Base-by-base conservation (phyloP, 2,797 vertebrate genomes). In the Platalea minor region DNA sequence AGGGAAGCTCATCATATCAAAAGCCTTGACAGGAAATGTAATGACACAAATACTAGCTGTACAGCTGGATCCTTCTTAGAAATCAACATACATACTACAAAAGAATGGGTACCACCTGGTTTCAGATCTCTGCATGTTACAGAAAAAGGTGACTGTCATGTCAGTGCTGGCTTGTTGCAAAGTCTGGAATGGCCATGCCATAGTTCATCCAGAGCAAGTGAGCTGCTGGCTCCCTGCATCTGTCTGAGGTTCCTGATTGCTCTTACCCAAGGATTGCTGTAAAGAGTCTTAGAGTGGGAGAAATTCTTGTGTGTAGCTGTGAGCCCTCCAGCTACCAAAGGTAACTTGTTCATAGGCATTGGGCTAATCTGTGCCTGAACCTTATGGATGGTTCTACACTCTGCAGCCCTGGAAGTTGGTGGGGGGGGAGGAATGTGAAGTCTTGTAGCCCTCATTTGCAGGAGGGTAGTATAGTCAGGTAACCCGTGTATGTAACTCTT, bases 11-110 rank as follows among this genome's bases (percentile, higher is more conserved):
- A 45, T 86, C 11, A 14, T 79, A 79, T 41, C 81, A 64, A 64
- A 94, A 93, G 20, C 31, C 86, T 91, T 82, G 43, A 63, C 75
- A 92, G 64, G 24, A 74, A 85, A 56, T 5, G 14, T 56, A 59
- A 39, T 56, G 45, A 83, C 91, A 70, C 53, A 92, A 91, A 84
- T 54, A 51, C 2, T 35, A 35, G 25, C 43, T 78, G 57, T 86
- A n/a, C 23, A 91, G 54, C 37, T 73, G 28, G 46, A 60, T 78
- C 31, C 39, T 69, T 50, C 26, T 57, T 70, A 54, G 33, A 69
- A 94, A 43, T 41, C n/a, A 73, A 5, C 21, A 11, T 23, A 25
- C 3, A 2, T 35, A 5, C 10, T 56, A 0, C 35, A 70, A 14
- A 16, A 87, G 65, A 69, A 51, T 21, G 54, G 28, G 11, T 45